Evolutionary conservation across 2,888 invertebrate genomes (phyloP), one percentile per base, ranked within the genome.

Genomic region (Lasioglossum calceatum): DNA sequence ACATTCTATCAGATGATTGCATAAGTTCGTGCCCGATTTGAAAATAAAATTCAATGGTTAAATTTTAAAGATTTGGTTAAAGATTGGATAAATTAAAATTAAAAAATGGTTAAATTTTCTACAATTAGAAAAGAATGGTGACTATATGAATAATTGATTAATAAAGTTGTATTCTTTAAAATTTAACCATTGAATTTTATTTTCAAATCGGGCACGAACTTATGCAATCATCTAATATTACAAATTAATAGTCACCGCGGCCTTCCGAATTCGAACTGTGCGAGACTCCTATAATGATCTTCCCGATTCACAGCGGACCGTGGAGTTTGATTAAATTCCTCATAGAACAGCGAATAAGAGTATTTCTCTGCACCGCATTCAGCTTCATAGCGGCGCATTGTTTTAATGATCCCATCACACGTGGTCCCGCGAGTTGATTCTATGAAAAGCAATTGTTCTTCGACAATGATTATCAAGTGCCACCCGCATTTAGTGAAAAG

Each of bases 381-480:
- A 72, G 36, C 79, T 42, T 64, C 80, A 78, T 7, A 47, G 78
- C 8, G 23, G 71, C 42, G 67, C 73, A 82, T 82, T 82, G 82
- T 87, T 79, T 82, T 81, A 81, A 79, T 74, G 77, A 79, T 82
- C 87, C 77, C 64, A 58, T 77, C 72, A 50, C 58, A 77, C 14
- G 42, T 64, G 61, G 64, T 64, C 16, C 39, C 75, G 44, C 47
- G 23, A 61, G 58, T 70, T n/a, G 50, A 72, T 73, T 42, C 39
- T 47, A 42, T 27, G 67, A 70, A 78, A 36, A 74, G 74, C 58
- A 23, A 77, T 61, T 71, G 73, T 16, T 42, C 77, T 12, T 79
- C 64, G 77, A 85, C 77, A 85, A 79, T 79, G 54, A 58, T 58
- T 71, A 84, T 78, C 75, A 64, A 86, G 85, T 76, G 50, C 54